Base-by-base conservation (phyloP, 1,140 invertebrate genomes). In the Heliothis subflexa region DNA sequence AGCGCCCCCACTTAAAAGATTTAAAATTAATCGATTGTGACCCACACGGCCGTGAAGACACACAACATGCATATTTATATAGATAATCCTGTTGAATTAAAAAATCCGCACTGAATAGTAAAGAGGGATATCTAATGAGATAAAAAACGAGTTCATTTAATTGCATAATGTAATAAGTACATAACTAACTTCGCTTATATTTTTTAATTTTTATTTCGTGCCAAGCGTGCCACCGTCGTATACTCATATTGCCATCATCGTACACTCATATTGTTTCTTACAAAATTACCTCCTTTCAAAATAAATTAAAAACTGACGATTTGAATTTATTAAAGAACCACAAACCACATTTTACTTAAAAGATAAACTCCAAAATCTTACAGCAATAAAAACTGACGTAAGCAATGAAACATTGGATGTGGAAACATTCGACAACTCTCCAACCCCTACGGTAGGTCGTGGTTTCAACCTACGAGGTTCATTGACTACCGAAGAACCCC, bases 401-500 rank as follows among this genome's bases (percentile, higher is more conserved):
- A 73, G 54, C 45, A 47, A 21, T 47, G 45, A 50, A 70, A 70
- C 21, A 70, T 70, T 50, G 66, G 14, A 64, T 64, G 57, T 47
- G 50, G 57, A 61, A 74, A 55, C 45, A 70, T 79, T 73, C 11
- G 75, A 83, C 86, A 91, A 89, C 83, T 70, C 71, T 73, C 59
- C 54, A 83, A 86, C 78, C 86, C 81, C 89, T 92, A 89, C 79
- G 82, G 89, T 93, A 93, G 91, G 91, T 93, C 91, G 90, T 82
- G 90, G 91, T 89, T 87, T 84, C 83, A 79, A 82, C 85, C 89
- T 81, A 78, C 76, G 72, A 88, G 85, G 88, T 91, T 91, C 88
- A 92, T 91, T 89, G 88, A 90, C 89, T 89, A 87, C 78, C 81
- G 54, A 73, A 72, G 78, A 84, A 85, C 83, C 84, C 84, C 85